These are phyloP conservation scores for Oikopleura dioica DNA, from an alignment of 23 tunicate genomes.

Conservation along the genomic window DNA sequence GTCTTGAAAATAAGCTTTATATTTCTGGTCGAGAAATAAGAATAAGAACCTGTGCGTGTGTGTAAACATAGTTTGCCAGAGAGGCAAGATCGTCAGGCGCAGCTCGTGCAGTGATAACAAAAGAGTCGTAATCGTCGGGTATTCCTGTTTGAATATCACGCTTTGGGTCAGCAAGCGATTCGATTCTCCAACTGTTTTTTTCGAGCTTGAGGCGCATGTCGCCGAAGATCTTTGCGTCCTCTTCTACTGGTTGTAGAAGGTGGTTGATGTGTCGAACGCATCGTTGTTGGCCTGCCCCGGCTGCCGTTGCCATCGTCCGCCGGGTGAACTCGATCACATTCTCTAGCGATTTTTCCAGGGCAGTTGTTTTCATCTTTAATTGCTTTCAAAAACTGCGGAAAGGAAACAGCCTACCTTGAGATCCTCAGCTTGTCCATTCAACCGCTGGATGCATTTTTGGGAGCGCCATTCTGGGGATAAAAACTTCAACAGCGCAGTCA, in stretches of 20 bases:
- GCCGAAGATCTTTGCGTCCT: background rate
- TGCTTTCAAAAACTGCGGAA: background rate
- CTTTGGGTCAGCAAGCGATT: background rate
- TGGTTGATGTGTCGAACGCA: background rate
- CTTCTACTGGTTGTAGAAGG: background rate
- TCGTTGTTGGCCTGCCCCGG: background rate
- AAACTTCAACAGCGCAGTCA: background rate
- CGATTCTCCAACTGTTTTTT: background rate
- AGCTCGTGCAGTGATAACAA: background rate
- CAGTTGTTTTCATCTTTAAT: background rate
- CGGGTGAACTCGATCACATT: background rate
- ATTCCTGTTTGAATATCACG: background rate
- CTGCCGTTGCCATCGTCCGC: background rate
- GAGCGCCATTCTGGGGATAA: background rate
- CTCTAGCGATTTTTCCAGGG: background rate
- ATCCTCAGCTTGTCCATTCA: background rate
- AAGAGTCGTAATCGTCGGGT: constrained; percentile 2
- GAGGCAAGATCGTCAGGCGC: constrained; percentile 6
- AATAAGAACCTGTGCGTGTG: constrained; percentile 7
- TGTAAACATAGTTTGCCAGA: background rate
- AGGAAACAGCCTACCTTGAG: background rate
- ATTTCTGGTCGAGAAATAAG: no score
- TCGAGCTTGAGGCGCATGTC: background rate
- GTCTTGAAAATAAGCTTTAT: no score
- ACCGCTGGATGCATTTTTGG: background rate